Evolutionary conservation across 2,797 vertebrate genomes (phyloP), one percentile per base, ranked within the genome.

Genomic region (Falco cherrug): DNA sequence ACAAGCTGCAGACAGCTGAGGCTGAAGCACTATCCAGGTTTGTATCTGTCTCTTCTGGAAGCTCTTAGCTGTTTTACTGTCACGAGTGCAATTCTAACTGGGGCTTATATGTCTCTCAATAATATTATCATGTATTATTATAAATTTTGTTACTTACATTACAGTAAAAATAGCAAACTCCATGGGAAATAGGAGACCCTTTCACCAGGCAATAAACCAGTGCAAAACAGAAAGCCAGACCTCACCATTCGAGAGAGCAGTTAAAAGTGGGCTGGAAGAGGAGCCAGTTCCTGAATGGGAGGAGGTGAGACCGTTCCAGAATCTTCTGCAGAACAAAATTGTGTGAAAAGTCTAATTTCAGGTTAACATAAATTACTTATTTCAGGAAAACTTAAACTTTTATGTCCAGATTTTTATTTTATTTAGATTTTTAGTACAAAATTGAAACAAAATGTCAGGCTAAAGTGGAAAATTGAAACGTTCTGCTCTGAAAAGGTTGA

Each of bases 401-500:
- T 61, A 10, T 73, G 79, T 79, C 54, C 8, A 28, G 35, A 25
- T 37, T 69, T 47, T 70, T 6, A 7, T 68, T 94, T 64, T 84
- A 25, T 81, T 65, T 75, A 79, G 25, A 39, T 63, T 63, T 63
- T 50, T 61, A 56, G 43, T 43, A 29, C 22, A 48, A 75, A 88
- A 76, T 53, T 77, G 82, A 80, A 87, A 77, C 8, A 28, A 87
- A 79, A 39, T 48, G 26, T 54, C 48, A 37, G 39, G 24, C 56
- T 70, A 71, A 78, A 79, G 60, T 28, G 64, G 82, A 60, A 84
- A 94, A 94, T 83, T 59, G 76, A 80, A 95, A 93, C 8, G 33
- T 86, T 85, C 75, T 80, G 60, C 64, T 74, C 64, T 74, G 95
- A 80, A 94, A 95, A 95, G 91, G 87, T 64, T 96, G 83, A 93